These are phyloP conservation scores for Micrastur ruficollis DNA, from an alignment of 2,797 vertebrate species.

Conservation along the genomic window DNA sequence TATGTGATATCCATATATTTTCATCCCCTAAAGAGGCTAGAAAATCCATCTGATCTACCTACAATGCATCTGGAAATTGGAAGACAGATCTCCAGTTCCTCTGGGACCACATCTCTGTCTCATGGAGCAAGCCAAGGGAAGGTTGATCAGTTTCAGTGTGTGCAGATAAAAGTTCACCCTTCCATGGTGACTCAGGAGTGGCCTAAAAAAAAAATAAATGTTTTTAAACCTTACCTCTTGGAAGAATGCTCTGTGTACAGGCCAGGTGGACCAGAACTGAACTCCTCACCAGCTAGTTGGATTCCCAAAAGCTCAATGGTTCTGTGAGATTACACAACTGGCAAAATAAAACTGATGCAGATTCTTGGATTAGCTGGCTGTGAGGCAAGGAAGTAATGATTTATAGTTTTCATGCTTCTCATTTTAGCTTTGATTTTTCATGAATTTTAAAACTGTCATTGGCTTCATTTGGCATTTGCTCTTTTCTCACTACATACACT, in stretches of 20 bases:
- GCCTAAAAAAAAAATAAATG: not conserved
- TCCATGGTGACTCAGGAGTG: not conserved
- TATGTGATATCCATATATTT: constrained; percentile 69
- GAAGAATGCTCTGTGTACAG: not conserved
- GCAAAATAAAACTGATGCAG: constrained; percentile 49
- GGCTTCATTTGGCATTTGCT: constrained; percentile 66
- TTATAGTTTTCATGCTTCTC: constrained; percentile 67
- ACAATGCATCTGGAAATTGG: constrained; percentile 42
- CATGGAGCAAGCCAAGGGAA: not conserved
- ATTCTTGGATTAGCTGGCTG: constrained; percentile 56
- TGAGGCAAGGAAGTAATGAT: constrained; percentile 55
- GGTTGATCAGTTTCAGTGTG: not conserved
- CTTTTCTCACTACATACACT: constrained; percentile 61
- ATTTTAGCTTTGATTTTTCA: constrained; percentile 67
- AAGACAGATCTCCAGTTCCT: not conserved
- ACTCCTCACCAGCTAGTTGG: not conserved
- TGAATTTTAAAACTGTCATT: constrained; percentile 67
- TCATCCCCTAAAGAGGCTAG: constrained; percentile 50
- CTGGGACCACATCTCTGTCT: not conserved
- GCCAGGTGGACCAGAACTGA: not conserved
- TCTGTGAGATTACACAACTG: constrained; percentile 49
- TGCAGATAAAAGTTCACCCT: not conserved
- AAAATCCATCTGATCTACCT: constrained; percentile 64
- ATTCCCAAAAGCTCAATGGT: not conserved
- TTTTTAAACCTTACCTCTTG: not conserved